A percentile compares a stretch with the other conserved stretches of the same genome.
These are phyloP conservation scores for Micronisus gabar DNA, from an alignment of 2,113 vertebrate genomes.

Conservation along the genomic window DNA sequence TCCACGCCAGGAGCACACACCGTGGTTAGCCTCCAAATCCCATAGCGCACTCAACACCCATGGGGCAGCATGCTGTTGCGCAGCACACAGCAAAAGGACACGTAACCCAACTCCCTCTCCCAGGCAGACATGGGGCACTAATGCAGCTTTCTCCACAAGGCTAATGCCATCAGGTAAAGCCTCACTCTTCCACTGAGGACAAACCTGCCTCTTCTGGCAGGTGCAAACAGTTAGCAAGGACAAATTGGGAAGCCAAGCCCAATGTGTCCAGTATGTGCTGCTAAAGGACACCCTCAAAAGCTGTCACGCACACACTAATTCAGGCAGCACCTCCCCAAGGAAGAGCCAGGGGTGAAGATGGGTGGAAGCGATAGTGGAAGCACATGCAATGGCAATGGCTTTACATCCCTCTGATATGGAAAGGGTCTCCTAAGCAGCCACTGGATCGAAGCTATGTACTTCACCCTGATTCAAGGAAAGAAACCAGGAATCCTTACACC, in stretches of 20 bases:
- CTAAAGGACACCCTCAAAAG: background rate
- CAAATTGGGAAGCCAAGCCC: background rate
- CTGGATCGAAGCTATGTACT: background rate
- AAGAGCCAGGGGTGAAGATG: background rate
- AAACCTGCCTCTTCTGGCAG: background rate
- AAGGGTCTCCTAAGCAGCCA: background rate
- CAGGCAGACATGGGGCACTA: fast-evolving
- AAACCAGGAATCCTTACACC: background rate
- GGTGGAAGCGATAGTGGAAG: background rate
- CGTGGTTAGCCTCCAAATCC: background rate
- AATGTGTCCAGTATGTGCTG: background rate
- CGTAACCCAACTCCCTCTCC: background rate
- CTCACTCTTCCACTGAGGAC: background rate
- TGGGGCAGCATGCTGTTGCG: background rate
- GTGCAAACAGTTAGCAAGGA: background rate
- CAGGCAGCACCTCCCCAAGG: background rate
- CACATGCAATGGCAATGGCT: background rate
- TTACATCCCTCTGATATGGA: background rate
- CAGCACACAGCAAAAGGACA: background rate
- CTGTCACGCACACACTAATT: fast-evolving
- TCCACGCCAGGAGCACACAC: background rate
- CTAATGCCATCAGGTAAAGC: background rate
- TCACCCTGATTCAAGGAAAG: background rate
- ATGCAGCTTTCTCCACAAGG: background rate
- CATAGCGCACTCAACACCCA: background rate